Percentiles rank a stretch among this genome's conserved stretches.
These are phyloP conservation scores for Hippasteria phrygiana DNA, from an alignment of 53 echinoderm and acorn worm species.

Conservation along the genomic window DNA sequence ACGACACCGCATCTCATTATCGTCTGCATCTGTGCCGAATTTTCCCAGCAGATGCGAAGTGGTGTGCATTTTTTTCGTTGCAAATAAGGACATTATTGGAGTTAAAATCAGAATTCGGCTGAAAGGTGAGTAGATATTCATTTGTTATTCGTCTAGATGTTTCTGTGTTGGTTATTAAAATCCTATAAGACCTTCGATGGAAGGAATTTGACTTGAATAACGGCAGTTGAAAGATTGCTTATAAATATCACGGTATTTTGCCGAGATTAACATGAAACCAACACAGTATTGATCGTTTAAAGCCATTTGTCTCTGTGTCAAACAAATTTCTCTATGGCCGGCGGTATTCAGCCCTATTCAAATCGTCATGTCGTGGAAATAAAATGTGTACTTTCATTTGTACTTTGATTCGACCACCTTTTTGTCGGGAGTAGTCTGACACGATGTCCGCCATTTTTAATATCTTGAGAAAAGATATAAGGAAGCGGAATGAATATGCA, in stretches of 20 bases:
- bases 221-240: not conserved
- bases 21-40: conserved; percentile 7
- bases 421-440: not conserved
- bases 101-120: not conserved
- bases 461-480: not conserved
- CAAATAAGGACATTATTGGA: not conserved
- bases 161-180: not conserved
- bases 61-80: not conserved
- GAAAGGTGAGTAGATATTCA: not conserved
- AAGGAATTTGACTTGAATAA: not conserved
- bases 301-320: not conserved
- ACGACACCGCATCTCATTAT: conserved; percentile 20
- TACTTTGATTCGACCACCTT: not conserved
- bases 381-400: too few species aligned
- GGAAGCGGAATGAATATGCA: not conserved
- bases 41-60: conserved; percentile 14
- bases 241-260: not conserved
- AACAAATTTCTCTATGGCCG: not conserved
- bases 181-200: not conserved
- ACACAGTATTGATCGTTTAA: not conserved
- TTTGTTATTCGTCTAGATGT: not conserved
- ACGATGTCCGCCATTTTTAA: conserved; percentile 1
- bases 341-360: too few species aligned
- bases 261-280: not conserved
- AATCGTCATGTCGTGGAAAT: too few species aligned